Evolutionary conservation across 2,888 invertebrate genomes (phyloP).

Genomic region (Sialis fuliginosa): DNA sequence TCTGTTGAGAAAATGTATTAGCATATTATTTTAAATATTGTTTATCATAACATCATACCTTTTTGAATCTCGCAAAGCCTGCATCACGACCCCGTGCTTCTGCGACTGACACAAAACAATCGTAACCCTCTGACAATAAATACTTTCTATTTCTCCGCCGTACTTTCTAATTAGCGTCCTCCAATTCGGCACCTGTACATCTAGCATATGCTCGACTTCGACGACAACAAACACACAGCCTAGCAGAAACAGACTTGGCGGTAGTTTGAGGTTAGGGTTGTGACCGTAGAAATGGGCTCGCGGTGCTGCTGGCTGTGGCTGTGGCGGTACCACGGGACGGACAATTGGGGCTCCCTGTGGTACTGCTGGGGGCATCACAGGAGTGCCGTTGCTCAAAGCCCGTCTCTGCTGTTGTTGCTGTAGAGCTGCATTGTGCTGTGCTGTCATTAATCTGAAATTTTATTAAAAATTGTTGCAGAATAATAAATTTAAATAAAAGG

Average conservation of each 20-base stretch:
- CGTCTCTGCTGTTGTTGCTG: constrained; percentile 30
- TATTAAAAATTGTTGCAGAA: not conserved
- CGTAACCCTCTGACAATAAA: constrained; percentile 73
- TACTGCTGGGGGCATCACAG: constrained; percentile 14
- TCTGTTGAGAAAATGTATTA: constrained; percentile 9
- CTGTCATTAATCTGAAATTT: constrained; percentile 53
- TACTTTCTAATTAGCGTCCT: constrained; percentile 54
- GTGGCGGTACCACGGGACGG: constrained; percentile 26
- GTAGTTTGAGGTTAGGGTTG: constrained; percentile 77
- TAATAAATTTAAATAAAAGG: not conserved
- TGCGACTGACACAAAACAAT: constrained; percentile 87
- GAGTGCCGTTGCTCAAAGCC: constrained; percentile 24
- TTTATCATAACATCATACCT: constrained; percentile 19
- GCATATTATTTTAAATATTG: not conserved
- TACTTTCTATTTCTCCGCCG: constrained; percentile 76
- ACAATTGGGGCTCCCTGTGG: constrained; percentile 23
- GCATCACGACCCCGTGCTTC: constrained; percentile 78
- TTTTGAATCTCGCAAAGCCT: constrained; percentile 50
- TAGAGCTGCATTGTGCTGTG: constrained; percentile 53
- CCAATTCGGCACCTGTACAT: constrained; percentile 28
- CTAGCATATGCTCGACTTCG: constrained; percentile 21
- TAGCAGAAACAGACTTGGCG: constrained; percentile 73
- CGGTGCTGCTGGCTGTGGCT: constrained; percentile 32
- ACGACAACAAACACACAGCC: constrained; percentile 75
- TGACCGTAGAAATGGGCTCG: constrained; percentile 80